phyloP scores from a whole-genome alignment of 2,797 vertebrate species.

The Oophaga sylvatica region DNA sequence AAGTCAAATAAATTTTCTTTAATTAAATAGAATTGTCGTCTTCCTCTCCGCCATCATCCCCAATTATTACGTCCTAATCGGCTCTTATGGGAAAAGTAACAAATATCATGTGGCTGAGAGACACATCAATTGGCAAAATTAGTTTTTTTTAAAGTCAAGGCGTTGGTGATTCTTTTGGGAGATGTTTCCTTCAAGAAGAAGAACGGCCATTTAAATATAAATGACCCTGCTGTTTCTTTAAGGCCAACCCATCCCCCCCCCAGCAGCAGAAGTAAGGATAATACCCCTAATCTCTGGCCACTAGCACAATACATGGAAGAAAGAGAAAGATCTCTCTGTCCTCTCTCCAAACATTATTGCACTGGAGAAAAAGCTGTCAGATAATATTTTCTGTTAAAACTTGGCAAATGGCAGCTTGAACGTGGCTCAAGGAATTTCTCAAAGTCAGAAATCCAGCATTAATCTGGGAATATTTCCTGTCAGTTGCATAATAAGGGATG shows the following conservation, averaged over 20 bases:
- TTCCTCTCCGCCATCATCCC: conserved; percentile 78
- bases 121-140: conserved; percentile 67
- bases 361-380: conserved; percentile 14
- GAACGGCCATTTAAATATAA: conserved; percentile 19
- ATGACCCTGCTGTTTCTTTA: conserved; percentile 26
- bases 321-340: neutral
- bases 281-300: conserved; percentile 11
- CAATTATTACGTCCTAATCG: conserved; percentile 82
- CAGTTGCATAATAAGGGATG: conserved; percentile 23
- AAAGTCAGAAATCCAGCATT: conserved; percentile 34
- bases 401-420: conserved; percentile 34
- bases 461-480: conserved; percentile 38
- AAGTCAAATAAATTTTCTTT: conserved; percentile 82
- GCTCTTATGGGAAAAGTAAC: conserved; percentile 75
- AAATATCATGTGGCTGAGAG: conserved; percentile 70
- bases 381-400: conserved; percentile 37
- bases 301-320: conserved; percentile 6
- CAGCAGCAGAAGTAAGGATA: neutral
- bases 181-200: neutral
- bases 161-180: neutral
- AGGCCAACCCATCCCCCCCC: conserved; percentile 15
- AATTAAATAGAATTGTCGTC: conserved; percentile 83
- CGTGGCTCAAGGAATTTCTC: conserved; percentile 24
- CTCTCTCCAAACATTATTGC: neutral
- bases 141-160: conserved; percentile 67